Evolutionary conservation across 2,113 vertebrate species (phyloP), one percentile per base, ranked within the genome.

Genomic region (Cranoglanis bouderius): DNA sequence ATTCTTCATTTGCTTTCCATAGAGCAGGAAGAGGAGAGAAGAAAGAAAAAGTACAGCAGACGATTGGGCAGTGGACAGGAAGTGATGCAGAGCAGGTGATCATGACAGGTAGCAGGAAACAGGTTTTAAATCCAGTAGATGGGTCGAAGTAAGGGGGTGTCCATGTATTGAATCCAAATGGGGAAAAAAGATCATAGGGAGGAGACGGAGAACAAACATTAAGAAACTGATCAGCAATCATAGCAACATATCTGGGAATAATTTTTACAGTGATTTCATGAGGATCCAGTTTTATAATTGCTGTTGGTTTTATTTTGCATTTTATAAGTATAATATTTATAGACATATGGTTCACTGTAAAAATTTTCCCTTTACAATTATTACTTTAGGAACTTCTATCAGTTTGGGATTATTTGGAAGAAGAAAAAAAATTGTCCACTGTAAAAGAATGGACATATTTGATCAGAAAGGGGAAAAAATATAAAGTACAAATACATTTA

Each of bases 1-100:
- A 97, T 94, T 98, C 97, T 98, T 99, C 97, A 97, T 98, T 98
- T 96, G 98, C 98, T 99, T 98, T 97, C 96, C 97, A 90, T 95
- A 95, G 96, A 96, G 95, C 96, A 96, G 93, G 92, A 93, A 94
- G 94, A 90, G 92, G 94, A 96, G 95, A 94, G 93, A 96, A 94
- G 94, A 94, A 93, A 91, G 95, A 55, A 94, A 93, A 93, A 38
- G 19, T 92, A 94, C 93, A 91, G 95, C 93, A 90, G 94, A 94
- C 95, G 95, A 96, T 96, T 96, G 94, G 94, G 94, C 95, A 96
- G 81, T 26, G 93, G 89, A 91, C 89, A 94, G 93, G 92, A 93
- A 93, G 93, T 88, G 92, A 94, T 96, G 96, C 95, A 92, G 95
- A 96, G 95, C 94, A 95, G 94, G 94, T 94, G 93, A 95, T 94